Evolutionary conservation across 2,888 invertebrate genomes (phyloP).

Genomic region (Celastrina argiolus): DNA sequence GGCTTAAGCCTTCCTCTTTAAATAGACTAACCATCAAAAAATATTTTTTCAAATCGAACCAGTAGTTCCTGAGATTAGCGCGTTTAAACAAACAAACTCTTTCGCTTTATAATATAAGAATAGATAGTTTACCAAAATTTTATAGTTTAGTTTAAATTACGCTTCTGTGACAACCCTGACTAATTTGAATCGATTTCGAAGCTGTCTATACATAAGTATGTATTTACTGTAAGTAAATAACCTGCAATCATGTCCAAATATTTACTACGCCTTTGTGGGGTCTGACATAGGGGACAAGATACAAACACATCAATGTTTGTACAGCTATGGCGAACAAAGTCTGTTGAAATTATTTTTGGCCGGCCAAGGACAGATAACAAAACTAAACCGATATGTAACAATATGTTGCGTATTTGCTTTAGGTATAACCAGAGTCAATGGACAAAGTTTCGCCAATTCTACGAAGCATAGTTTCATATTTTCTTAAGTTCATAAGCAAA

Average conservation of each 20-base stretch:
- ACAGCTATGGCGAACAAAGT: not conserved
- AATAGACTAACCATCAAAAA: too few species aligned
- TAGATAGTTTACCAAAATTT: too few species aligned
- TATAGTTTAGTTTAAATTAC: too few species aligned
- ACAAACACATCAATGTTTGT: not conserved
- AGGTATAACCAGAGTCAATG: not conserved
- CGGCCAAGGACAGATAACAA: conserved; percentile 6
- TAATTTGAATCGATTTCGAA: too few species aligned
- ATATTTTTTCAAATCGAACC: too few species aligned
- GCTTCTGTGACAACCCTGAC: too few species aligned
- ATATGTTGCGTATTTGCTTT: not conserved
- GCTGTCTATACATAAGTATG: too few species aligned
- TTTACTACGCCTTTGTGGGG: not conserved
- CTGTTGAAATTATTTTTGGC: not conserved
- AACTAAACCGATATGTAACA: not conserved
- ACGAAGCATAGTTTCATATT: not conserved
- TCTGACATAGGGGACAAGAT: not conserved
- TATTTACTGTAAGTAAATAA: not conserved
- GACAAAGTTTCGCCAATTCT: not conserved
- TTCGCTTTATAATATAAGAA: too few species aligned
- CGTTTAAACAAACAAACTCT: too few species aligned
- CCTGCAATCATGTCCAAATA: not conserved
- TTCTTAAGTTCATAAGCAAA: not conserved
- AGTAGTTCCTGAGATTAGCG: too few species aligned
- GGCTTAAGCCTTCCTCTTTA: too few species aligned